Percentiles rank a stretch among this genome's conserved stretches.
Conservation (phyloP, 2,888 invertebrate genomes). For the Colletes collaris region DNA sequence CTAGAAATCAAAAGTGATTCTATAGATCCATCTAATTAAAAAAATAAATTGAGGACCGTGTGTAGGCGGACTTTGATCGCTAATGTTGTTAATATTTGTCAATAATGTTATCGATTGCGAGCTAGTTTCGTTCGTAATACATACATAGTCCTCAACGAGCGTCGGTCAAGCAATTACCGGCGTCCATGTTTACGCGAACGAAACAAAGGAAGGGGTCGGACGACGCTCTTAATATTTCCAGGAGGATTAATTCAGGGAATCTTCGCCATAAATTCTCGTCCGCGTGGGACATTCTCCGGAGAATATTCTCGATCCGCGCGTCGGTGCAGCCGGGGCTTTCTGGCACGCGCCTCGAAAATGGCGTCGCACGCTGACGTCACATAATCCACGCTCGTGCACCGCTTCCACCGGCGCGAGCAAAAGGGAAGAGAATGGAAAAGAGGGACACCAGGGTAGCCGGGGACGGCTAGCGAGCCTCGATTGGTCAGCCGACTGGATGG, state of each 20-base stretch:
- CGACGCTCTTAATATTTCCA: slow-evolving; percentile 47
- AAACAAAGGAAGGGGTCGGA: slow-evolving; percentile 37
- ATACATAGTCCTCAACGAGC: neutral
- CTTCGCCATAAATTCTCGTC: slow-evolving; percentile 60
- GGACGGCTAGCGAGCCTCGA: slow-evolving; percentile 79
- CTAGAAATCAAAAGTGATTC: too few species aligned
- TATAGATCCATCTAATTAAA: too few species aligned
- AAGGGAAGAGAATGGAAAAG: slow-evolving; percentile 69
- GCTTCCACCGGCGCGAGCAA: slow-evolving; percentile 59
- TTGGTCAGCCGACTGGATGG: slow-evolving; percentile 79
- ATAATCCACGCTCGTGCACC: slow-evolving; percentile 68
- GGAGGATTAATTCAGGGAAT: slow-evolving; percentile 58
- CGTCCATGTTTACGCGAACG: neutral
- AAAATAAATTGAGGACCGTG: too few species aligned
- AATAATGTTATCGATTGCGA: too few species aligned
- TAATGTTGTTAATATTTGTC: too few species aligned
- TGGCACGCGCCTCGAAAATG: slow-evolving; percentile 81
- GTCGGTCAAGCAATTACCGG: slow-evolving; percentile 26
- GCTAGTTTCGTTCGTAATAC: too few species aligned
- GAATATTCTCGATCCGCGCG: slow-evolving; percentile 60
- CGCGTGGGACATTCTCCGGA: slow-evolving; percentile 62
- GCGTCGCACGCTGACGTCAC: slow-evolving; percentile 80
- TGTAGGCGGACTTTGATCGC: too few species aligned
- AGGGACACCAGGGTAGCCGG: slow-evolving; percentile 65
- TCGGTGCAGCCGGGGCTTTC: slow-evolving; percentile 64